These are phyloP conservation scores for Phaethornis superciliosus DNA, from an alignment of 2,113 vertebrate species.

Conservation along the genomic window DNA sequence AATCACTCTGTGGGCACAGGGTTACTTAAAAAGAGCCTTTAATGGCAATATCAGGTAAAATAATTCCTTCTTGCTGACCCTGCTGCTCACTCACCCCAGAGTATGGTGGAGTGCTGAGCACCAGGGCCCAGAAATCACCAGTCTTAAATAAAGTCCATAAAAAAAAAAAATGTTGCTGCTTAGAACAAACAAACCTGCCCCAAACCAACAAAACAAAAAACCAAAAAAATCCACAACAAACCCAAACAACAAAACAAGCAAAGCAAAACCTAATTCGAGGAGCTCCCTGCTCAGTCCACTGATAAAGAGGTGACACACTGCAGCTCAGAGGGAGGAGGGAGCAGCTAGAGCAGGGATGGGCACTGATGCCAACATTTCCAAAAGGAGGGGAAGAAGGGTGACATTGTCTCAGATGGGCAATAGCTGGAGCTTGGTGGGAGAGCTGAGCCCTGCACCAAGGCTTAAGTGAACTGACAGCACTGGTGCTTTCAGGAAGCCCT, in stretches of 20 bases:
- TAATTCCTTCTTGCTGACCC: neutral
- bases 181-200: neutral
- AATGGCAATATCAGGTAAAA: neutral
- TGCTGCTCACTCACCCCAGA: neutral
- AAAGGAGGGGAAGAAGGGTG: neutral
- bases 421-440: neutral
- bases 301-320: neutral
- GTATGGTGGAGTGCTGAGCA: neutral
- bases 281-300: neutral
- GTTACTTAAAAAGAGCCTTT: neutral
- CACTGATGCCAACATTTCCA: neutral
- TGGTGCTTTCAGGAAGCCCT: neutral
- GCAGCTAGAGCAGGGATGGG: neutral
- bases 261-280: neutral
- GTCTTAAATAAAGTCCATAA: neutral
- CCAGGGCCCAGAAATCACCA: neutral
- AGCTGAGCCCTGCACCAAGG: neutral
- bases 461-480: neutral
- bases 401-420: neutral
- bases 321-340: neutral
- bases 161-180: neutral
- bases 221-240: neutral
- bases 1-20: neutral
- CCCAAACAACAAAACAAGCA: neutral
- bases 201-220: neutral